phyloP scores from a whole-genome alignment of 2,888 invertebrate genomes.

The Cotesia congregata region DNA sequence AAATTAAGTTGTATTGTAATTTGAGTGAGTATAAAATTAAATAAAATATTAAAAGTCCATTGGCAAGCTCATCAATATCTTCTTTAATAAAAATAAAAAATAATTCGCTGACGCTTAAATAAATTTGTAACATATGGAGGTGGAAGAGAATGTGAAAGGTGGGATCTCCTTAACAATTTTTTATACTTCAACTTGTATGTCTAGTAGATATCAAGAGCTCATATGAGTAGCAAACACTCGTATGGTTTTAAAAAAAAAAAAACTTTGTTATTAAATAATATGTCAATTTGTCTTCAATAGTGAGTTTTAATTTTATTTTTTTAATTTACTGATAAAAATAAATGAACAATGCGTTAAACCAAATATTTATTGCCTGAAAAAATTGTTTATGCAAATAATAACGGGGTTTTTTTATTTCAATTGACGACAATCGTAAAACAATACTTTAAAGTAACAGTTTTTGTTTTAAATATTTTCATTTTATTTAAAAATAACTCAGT shows the following conservation, averaged over 20 bases:
- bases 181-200: background rate
- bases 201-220: background rate
- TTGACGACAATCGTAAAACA: no score
- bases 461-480: background rate
- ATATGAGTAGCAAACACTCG: background rate
- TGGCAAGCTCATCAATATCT: no score
- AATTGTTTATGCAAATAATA: no score
- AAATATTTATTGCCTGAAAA: no score
- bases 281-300: background rate
- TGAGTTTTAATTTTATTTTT: background rate
- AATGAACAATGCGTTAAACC: no score
- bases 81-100: background rate
- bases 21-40: no score
- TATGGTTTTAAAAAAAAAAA: background rate
- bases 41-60: no score
- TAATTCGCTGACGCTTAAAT: background rate
- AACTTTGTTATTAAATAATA: background rate
- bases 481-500: background rate
- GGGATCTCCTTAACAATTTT: background rate
- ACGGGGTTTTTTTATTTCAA: no score
- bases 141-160: constrained; percentile 12
- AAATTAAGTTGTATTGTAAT: no score
- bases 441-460: no score
- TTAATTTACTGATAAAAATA: no score
- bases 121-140: background rate